Evolutionary conservation across 2,113 vertebrate species (phyloP).

Genomic region (Rhineura floridana): DNA sequence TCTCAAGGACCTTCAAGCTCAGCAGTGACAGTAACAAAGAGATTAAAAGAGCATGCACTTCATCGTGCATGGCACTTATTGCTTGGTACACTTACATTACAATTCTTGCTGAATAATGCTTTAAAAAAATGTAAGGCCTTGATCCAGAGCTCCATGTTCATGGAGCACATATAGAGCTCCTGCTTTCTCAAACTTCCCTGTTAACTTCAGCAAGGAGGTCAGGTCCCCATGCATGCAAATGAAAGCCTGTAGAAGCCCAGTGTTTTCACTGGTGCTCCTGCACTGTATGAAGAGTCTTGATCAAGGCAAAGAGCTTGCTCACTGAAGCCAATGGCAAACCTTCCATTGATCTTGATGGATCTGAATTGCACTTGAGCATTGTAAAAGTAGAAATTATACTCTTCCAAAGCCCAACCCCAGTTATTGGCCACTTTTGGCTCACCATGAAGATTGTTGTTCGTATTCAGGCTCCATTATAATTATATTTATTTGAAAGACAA

Average conservation of each 20-base stretch:
- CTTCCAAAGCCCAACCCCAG: conserved; percentile 75
- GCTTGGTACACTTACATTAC: conserved; percentile 92
- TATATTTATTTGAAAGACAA: conserved; percentile 74
- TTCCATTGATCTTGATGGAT: conserved; percentile 7
- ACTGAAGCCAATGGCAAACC: not conserved
- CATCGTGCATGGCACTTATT: conserved; percentile 85
- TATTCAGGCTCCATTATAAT: conserved; percentile 72
- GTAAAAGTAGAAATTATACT: conserved; percentile 72
- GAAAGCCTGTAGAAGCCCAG: not conserved
- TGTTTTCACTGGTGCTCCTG: not conserved
- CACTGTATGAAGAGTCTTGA: not conserved
- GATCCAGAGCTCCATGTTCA: not conserved
- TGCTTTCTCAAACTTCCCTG: not conserved
- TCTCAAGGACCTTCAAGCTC: conserved; percentile 86
- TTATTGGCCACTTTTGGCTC: conserved; percentile 79
- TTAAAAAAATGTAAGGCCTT: conserved; percentile 67
- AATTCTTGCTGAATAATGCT: conserved; percentile 71
- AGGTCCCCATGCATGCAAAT: not conserved
- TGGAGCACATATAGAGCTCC: not conserved
- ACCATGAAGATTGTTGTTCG: conserved; percentile 69
- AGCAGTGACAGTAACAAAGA: conserved; percentile 80
- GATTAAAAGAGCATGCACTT: conserved; percentile 74
- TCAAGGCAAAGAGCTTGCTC: conserved; percentile 8
- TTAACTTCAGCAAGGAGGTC: not conserved
- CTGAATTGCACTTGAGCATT: conserved; percentile 47